phyloP scores from a whole-genome alignment of 2,797 vertebrate species.

The Balearica regulorum region DNA sequence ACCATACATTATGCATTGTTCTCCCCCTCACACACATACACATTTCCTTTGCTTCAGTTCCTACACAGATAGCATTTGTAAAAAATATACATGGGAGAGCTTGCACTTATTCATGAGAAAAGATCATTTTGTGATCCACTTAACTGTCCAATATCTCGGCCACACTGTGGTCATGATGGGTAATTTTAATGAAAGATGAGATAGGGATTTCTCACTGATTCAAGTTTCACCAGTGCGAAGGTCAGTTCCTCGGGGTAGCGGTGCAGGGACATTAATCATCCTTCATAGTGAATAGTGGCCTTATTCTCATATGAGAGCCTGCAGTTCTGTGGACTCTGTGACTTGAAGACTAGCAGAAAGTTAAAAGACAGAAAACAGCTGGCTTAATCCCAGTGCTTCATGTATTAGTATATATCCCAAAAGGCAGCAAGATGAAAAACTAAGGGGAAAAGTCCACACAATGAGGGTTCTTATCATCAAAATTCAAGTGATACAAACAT shows the following conservation, averaged over 20 bases:
- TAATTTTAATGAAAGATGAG: conserved; percentile 46
- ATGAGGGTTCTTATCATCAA: neutral
- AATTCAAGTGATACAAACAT: neutral
- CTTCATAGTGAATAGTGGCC: neutral
- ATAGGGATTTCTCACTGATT: neutral
- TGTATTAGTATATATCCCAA: neutral
- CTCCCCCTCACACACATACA: neutral
- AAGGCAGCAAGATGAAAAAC: neutral
- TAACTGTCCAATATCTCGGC: neutral
- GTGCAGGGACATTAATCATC: conserved; percentile 21
- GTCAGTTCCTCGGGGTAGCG: conserved; percentile 11
- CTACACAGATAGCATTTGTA: neutral
- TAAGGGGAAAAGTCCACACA: neutral
- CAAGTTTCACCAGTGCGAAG: neutral
- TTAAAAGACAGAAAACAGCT: neutral
- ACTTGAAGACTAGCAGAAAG: neutral
- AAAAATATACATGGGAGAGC: neutral
- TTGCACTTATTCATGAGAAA: neutral
- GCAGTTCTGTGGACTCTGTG: neutral
- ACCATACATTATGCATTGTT: neutral
- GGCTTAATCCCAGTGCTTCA: neutral
- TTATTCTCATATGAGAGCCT: conserved; percentile 16
- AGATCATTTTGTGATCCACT: neutral
- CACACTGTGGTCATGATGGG: neutral
- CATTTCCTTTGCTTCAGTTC: neutral